Base-by-base conservation (phyloP, 2,888 invertebrate species). In the Diaphora mendica region DNA sequence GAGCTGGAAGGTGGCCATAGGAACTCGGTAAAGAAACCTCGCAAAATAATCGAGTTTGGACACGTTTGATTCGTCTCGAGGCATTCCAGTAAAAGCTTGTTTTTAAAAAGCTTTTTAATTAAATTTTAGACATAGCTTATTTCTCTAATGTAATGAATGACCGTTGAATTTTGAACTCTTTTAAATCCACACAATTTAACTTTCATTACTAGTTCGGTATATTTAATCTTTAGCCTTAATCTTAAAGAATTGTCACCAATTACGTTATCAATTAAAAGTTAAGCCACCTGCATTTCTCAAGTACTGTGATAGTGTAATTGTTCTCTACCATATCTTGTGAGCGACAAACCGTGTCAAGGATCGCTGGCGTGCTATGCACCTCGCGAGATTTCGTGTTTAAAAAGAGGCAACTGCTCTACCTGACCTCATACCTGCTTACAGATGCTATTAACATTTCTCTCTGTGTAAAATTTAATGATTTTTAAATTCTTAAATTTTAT, bases 331-430 rank as follows among this genome's bases (percentile, higher is more conserved):
- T 73, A 64, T 73, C 74, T 74, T 77, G 70, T 71, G 72, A 68
- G 30, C 74, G 74, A 70, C 82, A 78, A 91, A 91, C 81, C 80
- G 78, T 92, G 93, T 93, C 93, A 93, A 93, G 92, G 92, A 91
- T 89, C 87, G 83, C 78, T 78, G 76, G 79, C 81, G 82, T 79
- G 77, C 80, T 86, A 85, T 88, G 88, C 83, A 87, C 86, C 85
- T 79, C 83, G 73, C 62, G 75, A 80, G 74, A 48, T 73, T 75
- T 77, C 79, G 81, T 85, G 85, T 87, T 87, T 85, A 84, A 84
- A 87, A 84, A 82, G 83, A 85, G 86, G 87, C 79, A 82, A 86
- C 87, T 85, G 76, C 78, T 79, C 80, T 75, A 81, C 87, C 84
- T 87, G 88, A 89, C 89, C 89, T 84, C 84, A 85, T 83, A 83